A percentile compares a stretch with the other conserved stretches of the same genome.
Evolutionary conservation across 1,140 invertebrate species (phyloP).

Genomic region (Drosophila leontia): DNA sequence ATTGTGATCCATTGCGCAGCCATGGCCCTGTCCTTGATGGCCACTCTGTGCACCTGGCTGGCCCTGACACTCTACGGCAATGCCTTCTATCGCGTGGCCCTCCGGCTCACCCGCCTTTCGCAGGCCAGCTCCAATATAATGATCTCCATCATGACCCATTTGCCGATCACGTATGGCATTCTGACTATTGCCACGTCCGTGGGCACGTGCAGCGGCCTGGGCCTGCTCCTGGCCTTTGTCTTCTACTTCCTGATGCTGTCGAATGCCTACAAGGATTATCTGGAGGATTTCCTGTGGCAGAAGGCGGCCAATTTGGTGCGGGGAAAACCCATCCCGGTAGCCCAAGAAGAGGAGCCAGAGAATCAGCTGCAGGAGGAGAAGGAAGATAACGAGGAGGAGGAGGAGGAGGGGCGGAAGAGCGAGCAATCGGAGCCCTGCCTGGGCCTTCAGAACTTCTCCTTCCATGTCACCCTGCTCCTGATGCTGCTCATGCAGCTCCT

Average conservation of each 20-base stretch:
- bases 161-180: slow-evolving; percentile 81
- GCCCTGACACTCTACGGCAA: slow-evolving; percentile 62
- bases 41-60: slow-evolving; percentile 57
- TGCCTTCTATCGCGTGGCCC: slow-evolving; percentile 57
- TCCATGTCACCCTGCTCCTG: slow-evolving; percentile 88
- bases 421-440: slow-evolving; percentile 38
- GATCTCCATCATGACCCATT: slow-evolving; percentile 78
- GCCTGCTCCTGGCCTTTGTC: slow-evolving; percentile 85
- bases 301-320: slow-evolving; percentile 78
- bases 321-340: background rate
- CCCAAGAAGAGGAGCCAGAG: background rate
- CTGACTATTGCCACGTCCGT: slow-evolving; percentile 75
- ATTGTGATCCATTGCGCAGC: slow-evolving; percentile 71
- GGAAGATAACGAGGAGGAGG: background rate
- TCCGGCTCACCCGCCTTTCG: slow-evolving; percentile 54
- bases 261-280: slow-evolving; percentile 90
- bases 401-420: slow-evolving; percentile 1
- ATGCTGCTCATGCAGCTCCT: slow-evolving; percentile 86
- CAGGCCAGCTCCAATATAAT: slow-evolving; percentile 60
- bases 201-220: slow-evolving; percentile 84
- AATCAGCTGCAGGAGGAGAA: background rate
- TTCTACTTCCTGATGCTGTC: slow-evolving; percentile 88
- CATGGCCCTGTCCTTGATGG: slow-evolving; percentile 61
- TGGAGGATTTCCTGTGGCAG: slow-evolving; percentile 88
- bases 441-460: slow-evolving; percentile 84